Conservation (phyloP, 1,140 invertebrate species). For the Oedothorax gibbosus region DNA sequence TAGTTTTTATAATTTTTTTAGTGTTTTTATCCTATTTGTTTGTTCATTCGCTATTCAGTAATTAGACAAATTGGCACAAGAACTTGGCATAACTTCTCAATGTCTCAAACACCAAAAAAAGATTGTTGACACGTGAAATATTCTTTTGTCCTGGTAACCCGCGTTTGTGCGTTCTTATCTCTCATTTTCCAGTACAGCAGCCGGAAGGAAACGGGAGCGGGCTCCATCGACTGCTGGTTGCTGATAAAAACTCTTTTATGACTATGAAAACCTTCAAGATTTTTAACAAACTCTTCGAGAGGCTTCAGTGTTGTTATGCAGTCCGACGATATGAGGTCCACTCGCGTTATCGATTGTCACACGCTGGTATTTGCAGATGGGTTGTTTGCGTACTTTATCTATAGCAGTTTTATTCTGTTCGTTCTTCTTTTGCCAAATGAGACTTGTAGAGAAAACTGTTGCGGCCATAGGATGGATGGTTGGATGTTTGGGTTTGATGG, state of each 20-base stretch:
- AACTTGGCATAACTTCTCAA: constrained; percentile 7
- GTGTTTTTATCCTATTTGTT: too few relatives aligned
- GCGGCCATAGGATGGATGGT: too few relatives aligned
- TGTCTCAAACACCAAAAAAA: too few relatives aligned
- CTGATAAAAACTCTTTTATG: constrained; percentile 45
- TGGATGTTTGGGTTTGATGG: too few relatives aligned
- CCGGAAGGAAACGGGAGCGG: constrained; percentile 56
- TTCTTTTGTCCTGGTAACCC: constrained; percentile 33
- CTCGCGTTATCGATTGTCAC: constrained; percentile 4
- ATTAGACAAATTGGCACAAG: constrained; percentile 16
- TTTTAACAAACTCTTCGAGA: not conserved
- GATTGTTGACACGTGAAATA: constrained; percentile 16
- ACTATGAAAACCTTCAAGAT: constrained; percentile 14
- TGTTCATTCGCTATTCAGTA: not conserved
- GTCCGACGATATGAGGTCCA: not conserved
- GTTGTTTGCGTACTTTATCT: too few relatives aligned
- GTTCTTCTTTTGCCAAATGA: too few relatives aligned
- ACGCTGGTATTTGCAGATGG: not conserved
- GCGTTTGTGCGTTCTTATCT: constrained; percentile 27
- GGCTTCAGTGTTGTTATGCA: too few relatives aligned
- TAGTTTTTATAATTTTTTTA: too few relatives aligned
- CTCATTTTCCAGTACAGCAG: constrained; percentile 27
- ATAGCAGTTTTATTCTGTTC: too few relatives aligned
- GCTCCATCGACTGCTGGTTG: constrained; percentile 19
- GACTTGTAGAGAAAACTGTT: too few relatives aligned